Evolutionary conservation across 2,888 invertebrate species (phyloP).

Genomic region (Conchocele bisecta): DNA sequence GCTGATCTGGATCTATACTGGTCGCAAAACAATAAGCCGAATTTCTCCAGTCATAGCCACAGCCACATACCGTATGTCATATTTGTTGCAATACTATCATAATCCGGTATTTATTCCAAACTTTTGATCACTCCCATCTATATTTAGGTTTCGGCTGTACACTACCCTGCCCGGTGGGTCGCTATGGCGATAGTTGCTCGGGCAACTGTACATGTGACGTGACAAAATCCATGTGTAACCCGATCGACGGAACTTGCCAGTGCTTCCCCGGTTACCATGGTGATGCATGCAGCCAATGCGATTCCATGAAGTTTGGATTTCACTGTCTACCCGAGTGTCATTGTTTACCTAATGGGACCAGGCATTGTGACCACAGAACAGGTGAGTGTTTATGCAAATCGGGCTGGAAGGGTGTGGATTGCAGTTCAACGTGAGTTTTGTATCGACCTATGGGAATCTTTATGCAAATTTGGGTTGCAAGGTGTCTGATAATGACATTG

Average conservation of each 20-base stretch:
- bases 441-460: no score
- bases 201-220: conserved; percentile 52
- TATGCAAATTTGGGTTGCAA: no score
- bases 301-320: conserved; percentile 56
- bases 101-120: no score
- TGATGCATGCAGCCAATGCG: conserved; percentile 46
- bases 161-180: conserved; percentile 38
- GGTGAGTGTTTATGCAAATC: conserved; percentile 63
- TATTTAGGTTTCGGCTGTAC: conserved; percentile 52
- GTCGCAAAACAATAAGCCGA: no score
- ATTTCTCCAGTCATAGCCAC: no score
- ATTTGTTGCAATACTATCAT: no score
- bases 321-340: conserved; percentile 57
- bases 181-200: conserved; percentile 50
- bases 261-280: conserved; percentile 57
- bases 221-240: conserved; percentile 52
- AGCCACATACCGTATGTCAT: no score
- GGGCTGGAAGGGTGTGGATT: conserved; percentile 60
- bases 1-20: no score
- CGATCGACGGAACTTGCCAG: conserved; percentile 52
- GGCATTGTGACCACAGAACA: conserved; percentile 56
- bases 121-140: no score
- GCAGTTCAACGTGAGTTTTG: no score
- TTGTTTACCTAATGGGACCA: conserved; percentile 47
- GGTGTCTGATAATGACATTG: no score